These are phyloP conservation scores for Thymelicus acteon DNA, from an alignment of 2,888 invertebrate genomes.

Conservation along the genomic window DNA sequence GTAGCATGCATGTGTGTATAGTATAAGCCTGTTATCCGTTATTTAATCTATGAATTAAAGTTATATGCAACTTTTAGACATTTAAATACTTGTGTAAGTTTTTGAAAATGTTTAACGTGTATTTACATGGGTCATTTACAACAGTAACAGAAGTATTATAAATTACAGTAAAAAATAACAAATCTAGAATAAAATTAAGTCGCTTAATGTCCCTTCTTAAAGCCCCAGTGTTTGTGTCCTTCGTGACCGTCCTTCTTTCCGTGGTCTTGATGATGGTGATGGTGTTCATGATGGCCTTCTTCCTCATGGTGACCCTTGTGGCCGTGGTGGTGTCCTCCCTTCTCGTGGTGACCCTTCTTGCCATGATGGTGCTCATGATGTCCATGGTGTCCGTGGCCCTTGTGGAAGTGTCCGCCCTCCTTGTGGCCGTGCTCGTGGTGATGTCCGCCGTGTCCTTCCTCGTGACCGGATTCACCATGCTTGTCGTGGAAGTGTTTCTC, in stretches of 20 bases:
- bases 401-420: slow-evolving; percentile 92
- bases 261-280: slow-evolving; percentile 88
- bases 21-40: not conserved
- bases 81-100: not conserved
- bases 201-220: slow-evolving; percentile 80
- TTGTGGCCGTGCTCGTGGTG: slow-evolving; percentile 91
- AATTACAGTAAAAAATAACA: slow-evolving; percentile 37
- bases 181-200: slow-evolving; percentile 42
- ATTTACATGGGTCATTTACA: slow-evolving; percentile 39
- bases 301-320: slow-evolving; percentile 92
- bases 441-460: slow-evolving; percentile 91
- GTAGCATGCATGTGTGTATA: too few species aligned
- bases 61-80: not conserved
- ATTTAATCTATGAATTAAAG: not conserved
- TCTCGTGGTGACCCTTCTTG: slow-evolving; percentile 91
- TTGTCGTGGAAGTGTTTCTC: slow-evolving; percentile 94
- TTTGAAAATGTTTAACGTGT: slow-evolving; percentile 13
- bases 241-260: slow-evolving; percentile 92
- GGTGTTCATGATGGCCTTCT: slow-evolving; percentile 91
- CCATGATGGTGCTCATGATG: slow-evolving; percentile 92
- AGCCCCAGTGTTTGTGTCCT: slow-evolving; percentile 92
- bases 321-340: slow-evolving; percentile 91
- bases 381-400: slow-evolving; percentile 90
- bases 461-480: slow-evolving; percentile 90
- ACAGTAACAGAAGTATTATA: slow-evolving; percentile 36